phyloP scores from a whole-genome alignment of 2,888 invertebrate genomes.

The Dolichopus griseipennis region DNA sequence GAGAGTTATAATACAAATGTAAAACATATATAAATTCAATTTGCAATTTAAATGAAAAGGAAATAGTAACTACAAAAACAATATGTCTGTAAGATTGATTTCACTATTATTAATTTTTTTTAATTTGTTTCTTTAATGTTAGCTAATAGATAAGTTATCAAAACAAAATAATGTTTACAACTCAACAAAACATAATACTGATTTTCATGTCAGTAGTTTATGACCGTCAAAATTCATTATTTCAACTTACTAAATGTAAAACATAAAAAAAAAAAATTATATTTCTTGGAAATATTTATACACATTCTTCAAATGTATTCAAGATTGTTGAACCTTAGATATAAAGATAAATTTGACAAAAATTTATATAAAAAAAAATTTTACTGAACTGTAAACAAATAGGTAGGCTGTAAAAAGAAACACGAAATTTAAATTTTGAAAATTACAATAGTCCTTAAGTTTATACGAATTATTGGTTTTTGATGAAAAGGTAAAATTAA shows the following conservation, averaged over 20 bases:
- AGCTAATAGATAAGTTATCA: not conserved
- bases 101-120: not conserved
- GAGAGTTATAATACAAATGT: too few species aligned
- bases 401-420: not conserved
- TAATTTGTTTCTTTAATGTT: not conserved
- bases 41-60: too few species aligned
- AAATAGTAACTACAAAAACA: too few species aligned
- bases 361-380: not conserved
- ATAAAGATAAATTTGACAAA: too few species aligned
- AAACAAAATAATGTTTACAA: not conserved
- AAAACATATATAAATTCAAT: too few species aligned
- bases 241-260: too few species aligned
- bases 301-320: not conserved
- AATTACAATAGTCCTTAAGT: not conserved
- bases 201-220: not conserved
- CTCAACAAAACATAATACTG: not conserved
- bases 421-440: not conserved
- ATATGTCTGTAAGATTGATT: too few species aligned
- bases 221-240: not conserved
- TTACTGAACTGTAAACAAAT: conserved; percentile 1
- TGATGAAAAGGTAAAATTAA: too few species aligned
- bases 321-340: too few species aligned
- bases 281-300: not conserved
- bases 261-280: not conserved
- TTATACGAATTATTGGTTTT: not conserved